Conservation (phyloP, 1,140 invertebrate species). For the Drosophila punjabiensis region DNA sequence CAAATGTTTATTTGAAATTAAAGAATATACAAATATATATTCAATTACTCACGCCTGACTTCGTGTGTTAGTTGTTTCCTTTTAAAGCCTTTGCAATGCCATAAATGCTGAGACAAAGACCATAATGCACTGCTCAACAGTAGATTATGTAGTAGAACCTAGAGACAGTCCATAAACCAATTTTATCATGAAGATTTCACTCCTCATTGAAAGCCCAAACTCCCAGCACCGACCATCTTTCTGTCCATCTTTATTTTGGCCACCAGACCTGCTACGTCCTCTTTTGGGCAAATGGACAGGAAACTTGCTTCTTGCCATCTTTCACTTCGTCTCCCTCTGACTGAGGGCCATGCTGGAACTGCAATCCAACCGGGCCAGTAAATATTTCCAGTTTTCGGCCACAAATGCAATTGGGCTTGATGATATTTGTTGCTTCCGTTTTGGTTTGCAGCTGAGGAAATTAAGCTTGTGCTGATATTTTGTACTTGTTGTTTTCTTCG, state of each 20-base stretch:
- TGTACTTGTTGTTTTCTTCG: conserved; percentile 21
- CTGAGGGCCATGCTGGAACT: conserved; percentile 13
- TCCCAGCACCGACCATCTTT: conserved; percentile 13
- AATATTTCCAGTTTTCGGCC: conserved; percentile 81
- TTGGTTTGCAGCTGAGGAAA: conserved; percentile 70
- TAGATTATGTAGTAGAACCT: conserved; percentile 45
- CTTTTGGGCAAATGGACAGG: conserved; percentile 48
- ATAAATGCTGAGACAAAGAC: conserved; percentile 23
- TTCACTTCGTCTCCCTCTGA: conserved; percentile 13
- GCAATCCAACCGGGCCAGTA: conserved; percentile 45
- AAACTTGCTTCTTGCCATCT: conserved; percentile 21
- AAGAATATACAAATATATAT: neutral
- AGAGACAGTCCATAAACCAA: conserved; percentile 69
- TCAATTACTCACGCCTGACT: neutral
- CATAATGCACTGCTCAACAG: conserved; percentile 54
- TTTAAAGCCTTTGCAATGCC: neutral
- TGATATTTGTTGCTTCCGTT: conserved; percentile 83
- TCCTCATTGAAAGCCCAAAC: conserved; percentile 23
- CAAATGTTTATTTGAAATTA: neutral
- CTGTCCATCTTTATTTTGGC: conserved; percentile 44
- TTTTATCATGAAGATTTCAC: conserved; percentile 64
- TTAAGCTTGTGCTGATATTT: conserved; percentile 60
- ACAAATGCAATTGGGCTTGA: conserved; percentile 83
- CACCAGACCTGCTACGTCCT: conserved; percentile 24
- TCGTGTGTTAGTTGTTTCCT: no score